Conservation (phyloP, 2,113 vertebrate species). For the human region GRCh38 chr3:37718001-37718500, state of each 20-base stretch:
- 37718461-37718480: not conserved
- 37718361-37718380: too few species aligned
- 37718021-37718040: not conserved
- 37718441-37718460: not conserved
- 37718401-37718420: not conserved
- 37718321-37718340: not conserved
- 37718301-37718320: fast-evolving
- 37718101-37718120: not conserved
- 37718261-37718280: not conserved
- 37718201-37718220: not conserved
- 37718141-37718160: not conserved
- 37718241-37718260: constrained; percentile 52
- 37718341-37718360: not conserved
- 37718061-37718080: not conserved
- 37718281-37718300: not conserved
- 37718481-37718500: not conserved
- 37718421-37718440: not conserved
- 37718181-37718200: not conserved
- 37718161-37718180: not conserved
- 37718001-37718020: not conserved
- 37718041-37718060: too few species aligned
- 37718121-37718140: not conserved
- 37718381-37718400: not conserved
- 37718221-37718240: constrained; percentile 36
- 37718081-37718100: not conserved